A percentile compares a stretch with the other conserved stretches of the same genome.
Evolutionary conservation across 2,888 invertebrate species (phyloP).

Genomic region (Amphipoea oculea): DNA sequence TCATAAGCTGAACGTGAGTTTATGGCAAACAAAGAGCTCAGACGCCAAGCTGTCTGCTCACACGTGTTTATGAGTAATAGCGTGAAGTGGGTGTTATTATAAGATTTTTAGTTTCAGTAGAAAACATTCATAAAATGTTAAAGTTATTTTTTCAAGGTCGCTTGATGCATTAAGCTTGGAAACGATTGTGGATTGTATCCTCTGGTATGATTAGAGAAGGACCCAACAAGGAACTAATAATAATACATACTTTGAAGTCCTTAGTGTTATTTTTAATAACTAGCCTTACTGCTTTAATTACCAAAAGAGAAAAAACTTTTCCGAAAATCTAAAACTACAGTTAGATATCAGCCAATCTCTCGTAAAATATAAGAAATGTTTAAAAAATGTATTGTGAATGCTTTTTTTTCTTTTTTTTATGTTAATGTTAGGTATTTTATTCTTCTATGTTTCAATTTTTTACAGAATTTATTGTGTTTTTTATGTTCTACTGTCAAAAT

Average conservation of each 20-base stretch:
- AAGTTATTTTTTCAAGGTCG: background rate
- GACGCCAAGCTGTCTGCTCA: constrained; percentile 75
- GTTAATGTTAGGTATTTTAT: no score
- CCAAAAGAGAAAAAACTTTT: background rate
- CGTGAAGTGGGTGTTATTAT: constrained; percentile 48
- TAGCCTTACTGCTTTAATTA: background rate
- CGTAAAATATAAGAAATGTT: no score
- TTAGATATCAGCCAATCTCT: no score
- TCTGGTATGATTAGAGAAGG: no score
- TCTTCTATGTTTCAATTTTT: no score
- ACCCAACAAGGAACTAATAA: background rate
- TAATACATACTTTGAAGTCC: background rate
- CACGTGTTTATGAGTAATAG: constrained; percentile 67
- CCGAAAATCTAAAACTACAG: no score
- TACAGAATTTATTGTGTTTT: no score
- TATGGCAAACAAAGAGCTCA: constrained; percentile 72
- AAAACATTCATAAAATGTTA: background rate
- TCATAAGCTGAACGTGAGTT: constrained; percentile 69
- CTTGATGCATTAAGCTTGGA: background rate
- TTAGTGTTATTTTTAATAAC: background rate
- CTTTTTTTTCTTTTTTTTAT: no score
- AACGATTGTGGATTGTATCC: background rate
- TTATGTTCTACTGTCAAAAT: no score
- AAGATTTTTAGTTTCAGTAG: constrained; percentile 15
- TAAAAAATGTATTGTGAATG: no score